Evolutionary conservation across 2,113 vertebrate species (phyloP).

Genomic region (Ammodytes dubius): DNA sequence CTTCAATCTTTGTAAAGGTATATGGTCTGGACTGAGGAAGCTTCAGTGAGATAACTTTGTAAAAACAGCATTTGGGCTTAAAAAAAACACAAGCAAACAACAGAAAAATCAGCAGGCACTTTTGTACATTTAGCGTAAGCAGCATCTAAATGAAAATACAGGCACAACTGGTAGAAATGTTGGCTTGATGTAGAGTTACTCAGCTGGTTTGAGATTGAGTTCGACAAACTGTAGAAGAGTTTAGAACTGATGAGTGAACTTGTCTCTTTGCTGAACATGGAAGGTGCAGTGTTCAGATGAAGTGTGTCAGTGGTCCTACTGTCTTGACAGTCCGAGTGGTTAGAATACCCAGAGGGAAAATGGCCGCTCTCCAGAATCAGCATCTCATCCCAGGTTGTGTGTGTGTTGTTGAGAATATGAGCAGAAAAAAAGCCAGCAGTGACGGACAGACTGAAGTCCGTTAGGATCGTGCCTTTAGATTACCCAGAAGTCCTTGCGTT

Average conservation of each 20-base stretch:
- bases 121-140: background rate
- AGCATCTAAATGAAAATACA: conserved; percentile 17
- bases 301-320: background rate
- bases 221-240: background rate
- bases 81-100: background rate
- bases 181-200: conserved; percentile 9
- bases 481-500: conserved; percentile 23
- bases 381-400: background rate
- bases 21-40: background rate
- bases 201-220: background rate
- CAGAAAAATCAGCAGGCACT: conserved; percentile 22
- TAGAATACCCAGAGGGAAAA: background rate
- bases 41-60: background rate
- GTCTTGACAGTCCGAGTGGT: background rate
- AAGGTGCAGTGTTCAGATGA: background rate
- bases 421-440: background rate
- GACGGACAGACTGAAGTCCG: background rate
- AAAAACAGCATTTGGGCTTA: background rate
- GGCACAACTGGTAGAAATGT: conserved; percentile 35
- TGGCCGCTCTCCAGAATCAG: background rate
- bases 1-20: background rate
- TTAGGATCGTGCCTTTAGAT: background rate
- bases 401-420: conserved; percentile 16
- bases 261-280: background rate
- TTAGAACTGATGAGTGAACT: background rate